phyloP scores from a whole-genome alignment of 2,888 invertebrate species.

The Steromphala cineraria region DNA sequence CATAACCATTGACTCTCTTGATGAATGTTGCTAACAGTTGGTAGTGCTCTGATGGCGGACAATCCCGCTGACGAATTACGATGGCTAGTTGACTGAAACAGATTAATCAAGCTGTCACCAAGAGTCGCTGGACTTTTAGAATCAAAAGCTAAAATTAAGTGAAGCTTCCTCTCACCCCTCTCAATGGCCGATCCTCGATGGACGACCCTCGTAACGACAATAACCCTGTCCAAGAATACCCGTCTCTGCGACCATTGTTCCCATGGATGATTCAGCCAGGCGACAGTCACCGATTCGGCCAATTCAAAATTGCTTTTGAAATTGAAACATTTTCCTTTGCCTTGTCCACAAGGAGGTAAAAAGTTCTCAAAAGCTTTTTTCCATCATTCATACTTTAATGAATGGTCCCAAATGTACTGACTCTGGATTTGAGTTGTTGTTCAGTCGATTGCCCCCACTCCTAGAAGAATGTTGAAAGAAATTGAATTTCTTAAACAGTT shows the following conservation, averaged over 20 bases:
- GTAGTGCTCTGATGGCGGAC: neutral
- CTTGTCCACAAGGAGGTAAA: neutral
- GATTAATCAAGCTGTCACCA: constrained; percentile 14
- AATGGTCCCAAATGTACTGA: neutral
- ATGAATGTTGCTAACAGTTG: constrained; percentile 12
- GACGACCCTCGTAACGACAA: neutral
- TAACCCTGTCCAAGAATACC: neutral
- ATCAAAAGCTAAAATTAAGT: constrained; percentile 19
- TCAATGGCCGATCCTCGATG: neutral
- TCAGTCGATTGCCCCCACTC: too few species aligned
- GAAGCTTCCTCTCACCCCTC: neutral
- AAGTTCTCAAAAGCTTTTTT: neutral
- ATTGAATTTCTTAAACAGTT: too few species aligned
- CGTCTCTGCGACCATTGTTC: neutral
- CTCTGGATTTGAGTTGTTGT: too few species aligned
- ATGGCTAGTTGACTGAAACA: neutral
- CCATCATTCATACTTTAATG: neutral
- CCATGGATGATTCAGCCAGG: neutral
- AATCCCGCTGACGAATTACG: constrained; percentile 3
- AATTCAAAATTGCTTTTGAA: neutral
- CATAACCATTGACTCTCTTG: constrained; percentile 1
- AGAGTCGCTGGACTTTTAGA: constrained; percentile 5
- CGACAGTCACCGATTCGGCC: neutral
- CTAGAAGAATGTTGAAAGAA: too few species aligned
- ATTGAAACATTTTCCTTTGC: constrained; percentile 7